phyloP scores from a whole-genome alignment of 2,888 invertebrate species.

The Blastobasis lacticolella region DNA sequence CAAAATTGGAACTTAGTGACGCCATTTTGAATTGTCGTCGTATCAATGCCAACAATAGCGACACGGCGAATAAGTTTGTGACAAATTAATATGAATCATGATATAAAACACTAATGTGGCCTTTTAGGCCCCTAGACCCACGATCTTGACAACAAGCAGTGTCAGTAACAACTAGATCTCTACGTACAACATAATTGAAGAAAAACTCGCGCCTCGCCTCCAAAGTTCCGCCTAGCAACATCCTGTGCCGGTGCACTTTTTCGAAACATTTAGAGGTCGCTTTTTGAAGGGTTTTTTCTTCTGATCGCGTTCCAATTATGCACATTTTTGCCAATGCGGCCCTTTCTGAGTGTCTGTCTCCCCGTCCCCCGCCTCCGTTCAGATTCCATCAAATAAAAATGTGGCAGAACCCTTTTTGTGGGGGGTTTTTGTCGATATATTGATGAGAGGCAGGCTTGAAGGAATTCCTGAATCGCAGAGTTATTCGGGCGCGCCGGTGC shows the following conservation, averaged over 20 bases:
- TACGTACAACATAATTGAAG: no score
- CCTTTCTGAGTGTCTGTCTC: constrained; percentile 42
- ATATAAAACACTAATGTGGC: no score
- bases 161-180: no score
- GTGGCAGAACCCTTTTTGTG: constrained; percentile 53
- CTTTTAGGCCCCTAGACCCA: no score
- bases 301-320: constrained; percentile 62
- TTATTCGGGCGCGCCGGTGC: constrained; percentile 22
- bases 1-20: no score
- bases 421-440: constrained; percentile 59
- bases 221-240: constrained; percentile 18
- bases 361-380: constrained; percentile 13
- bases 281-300: constrained; percentile 69
- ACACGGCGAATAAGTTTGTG: no score
- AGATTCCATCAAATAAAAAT: constrained; percentile 72
- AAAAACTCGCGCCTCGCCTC: no score
- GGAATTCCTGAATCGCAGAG: constrained; percentile 37
- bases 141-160: no score
- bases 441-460: constrained; percentile 61
- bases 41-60: no score
- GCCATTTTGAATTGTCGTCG: no score
- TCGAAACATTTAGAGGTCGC: constrained; percentile 67
- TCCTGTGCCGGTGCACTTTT: constrained; percentile 66
- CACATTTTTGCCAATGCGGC: constrained; percentile 71
- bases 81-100: no score